Base-by-base conservation (phyloP, 92 coral and sea anemone species). In the Siderastrea radians region DNA sequence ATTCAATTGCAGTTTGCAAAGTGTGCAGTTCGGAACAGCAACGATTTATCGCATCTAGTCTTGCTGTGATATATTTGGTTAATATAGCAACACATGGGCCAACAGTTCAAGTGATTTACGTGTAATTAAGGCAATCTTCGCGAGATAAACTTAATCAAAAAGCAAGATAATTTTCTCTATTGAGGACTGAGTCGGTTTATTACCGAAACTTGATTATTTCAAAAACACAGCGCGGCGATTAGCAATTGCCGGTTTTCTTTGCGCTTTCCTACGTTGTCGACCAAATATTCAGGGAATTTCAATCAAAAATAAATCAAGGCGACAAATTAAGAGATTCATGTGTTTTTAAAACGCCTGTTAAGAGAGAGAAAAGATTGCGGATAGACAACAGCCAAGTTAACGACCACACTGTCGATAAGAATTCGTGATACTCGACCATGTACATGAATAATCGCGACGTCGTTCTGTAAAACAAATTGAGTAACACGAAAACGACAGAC, bases 61-160 rank as follows among this genome's bases (percentile, higher is more conserved):
- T 60, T 38, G 73, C 63, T 61, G 6, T 4, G 43, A 14, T 38
- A 62, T 61, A 62, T 26, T 67, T 48, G 7, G 60, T 44, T 68
- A 46, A 65, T 8, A 67, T 65, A 65, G 46, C 55, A 49, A n/a
- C 15, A n/a, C 17, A 19, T 13, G 49, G 84, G 69, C 77, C 83
- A 75, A 53, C 68, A 52, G 76, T 65, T 77, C 57, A 77, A 49
- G 55, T 44, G 68, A 77, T 76, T 68, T 69, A 78, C 68, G 62
- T 52, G 58, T 85, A 75, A 75, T 85, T 51, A 76, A 78, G 53
- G 69, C 52, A 76, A 58, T 53, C 72, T 77, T 26, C 75, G 58
- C 26, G 82, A 43, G 84, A 85, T 85, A 68, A 85, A 77, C 14
- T 55, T 85, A 65, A 85, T 85, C 82, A 85, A 67, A 76, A 47